Evolutionary conservation across 2,888 invertebrate genomes (phyloP).

Genomic region (Tenthredo notha): DNA sequence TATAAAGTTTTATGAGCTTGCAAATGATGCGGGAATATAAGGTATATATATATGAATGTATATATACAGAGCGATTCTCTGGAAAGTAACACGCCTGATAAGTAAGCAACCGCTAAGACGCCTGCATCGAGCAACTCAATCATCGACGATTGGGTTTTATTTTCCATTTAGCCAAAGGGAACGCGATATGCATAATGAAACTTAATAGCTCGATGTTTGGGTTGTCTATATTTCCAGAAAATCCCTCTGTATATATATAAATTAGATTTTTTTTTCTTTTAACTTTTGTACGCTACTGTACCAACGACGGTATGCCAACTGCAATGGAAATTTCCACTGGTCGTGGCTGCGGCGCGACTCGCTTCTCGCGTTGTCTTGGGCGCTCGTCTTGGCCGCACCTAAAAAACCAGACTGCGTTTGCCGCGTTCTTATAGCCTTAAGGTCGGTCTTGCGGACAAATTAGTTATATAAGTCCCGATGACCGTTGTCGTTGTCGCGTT

Average conservation of each 20-base stretch:
- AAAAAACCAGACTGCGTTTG: slow-evolving; percentile 68
- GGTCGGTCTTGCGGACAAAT: slow-evolving; percentile 60
- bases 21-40: background rate
- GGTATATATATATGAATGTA: background rate
- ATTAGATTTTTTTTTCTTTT: too few species aligned
- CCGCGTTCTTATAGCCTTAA: slow-evolving; percentile 60
- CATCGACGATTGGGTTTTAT: too few species aligned
- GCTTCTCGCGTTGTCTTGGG: slow-evolving; percentile 67
- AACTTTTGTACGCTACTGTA: slow-evolving; percentile 67
- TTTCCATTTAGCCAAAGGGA: too few species aligned
- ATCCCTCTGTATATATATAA: too few species aligned
- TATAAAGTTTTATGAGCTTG: background rate
- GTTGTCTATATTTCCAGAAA: too few species aligned
- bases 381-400: slow-evolving; percentile 66
- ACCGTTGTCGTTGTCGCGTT: slow-evolving; percentile 54
- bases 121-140: too few species aligned
- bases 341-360: slow-evolving; percentile 61
- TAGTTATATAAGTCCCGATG: slow-evolving; percentile 55
- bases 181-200: too few species aligned
- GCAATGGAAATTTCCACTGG: slow-evolving; percentile 76
- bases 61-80: too few species aligned
- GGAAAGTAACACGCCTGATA: too few species aligned
- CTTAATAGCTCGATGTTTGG: too few species aligned
- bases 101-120: too few species aligned
- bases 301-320: slow-evolving; percentile 73